phyloP scores from a whole-genome alignment of 2,888 invertebrate species.

The Aphodius granarius region DNA sequence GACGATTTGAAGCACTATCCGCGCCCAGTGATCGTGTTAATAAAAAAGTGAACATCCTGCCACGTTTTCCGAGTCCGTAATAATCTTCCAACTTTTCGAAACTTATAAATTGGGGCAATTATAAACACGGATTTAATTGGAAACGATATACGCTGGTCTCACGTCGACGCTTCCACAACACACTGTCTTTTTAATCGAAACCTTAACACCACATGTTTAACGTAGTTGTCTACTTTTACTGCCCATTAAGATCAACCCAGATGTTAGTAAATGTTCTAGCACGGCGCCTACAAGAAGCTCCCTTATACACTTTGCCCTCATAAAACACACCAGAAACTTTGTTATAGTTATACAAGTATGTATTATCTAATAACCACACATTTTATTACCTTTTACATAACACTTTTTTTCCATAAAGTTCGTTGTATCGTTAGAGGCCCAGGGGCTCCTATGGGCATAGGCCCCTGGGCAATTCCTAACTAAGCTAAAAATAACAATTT shows the following conservation, averaged over 20 bases:
- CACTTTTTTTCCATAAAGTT: too few species aligned
- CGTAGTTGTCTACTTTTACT: conserved; percentile 1
- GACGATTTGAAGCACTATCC: neutral
- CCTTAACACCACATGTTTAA: conserved; percentile 6
- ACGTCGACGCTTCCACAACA: neutral
- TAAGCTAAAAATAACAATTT: too few species aligned
- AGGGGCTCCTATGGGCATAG: too few species aligned
- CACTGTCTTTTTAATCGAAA: conserved; percentile 5
- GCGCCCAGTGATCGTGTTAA: neutral
- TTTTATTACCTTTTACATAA: neutral
- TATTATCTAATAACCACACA: neutral
- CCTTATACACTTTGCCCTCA: conserved; percentile 7
- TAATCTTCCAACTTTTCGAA: neutral
- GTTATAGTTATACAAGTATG: neutral
- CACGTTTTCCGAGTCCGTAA: neutral
- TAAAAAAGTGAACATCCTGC: conserved; percentile 10
- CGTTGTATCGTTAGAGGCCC: too few species aligned
- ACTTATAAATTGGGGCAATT: conserved; percentile 13
- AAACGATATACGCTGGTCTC: neutral
- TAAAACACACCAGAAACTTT: neutral
- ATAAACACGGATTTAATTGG: conserved; percentile 10
- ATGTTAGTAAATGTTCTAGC: conserved; percentile 1
- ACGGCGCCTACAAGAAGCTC: neutral
- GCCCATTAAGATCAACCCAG: conserved; percentile 6
- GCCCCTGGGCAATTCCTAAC: too few species aligned